Evolutionary conservation across 2,113 vertebrate species (phyloP).

Genomic region (Alouatta palliata): DNA sequence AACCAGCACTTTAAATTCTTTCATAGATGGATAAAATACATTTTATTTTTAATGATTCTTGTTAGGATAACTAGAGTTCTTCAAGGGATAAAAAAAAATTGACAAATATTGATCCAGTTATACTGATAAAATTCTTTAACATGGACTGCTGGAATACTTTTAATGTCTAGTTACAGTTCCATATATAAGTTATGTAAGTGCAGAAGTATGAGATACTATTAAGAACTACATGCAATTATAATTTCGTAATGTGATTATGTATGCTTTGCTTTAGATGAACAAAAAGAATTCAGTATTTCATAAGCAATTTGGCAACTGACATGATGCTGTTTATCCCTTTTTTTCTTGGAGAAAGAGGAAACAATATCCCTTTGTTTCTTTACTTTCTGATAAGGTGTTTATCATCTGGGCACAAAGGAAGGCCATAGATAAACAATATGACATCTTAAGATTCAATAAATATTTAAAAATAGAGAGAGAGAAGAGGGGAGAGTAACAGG

Average conservation of each 20-base stretch:
- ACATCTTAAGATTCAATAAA: not conserved
- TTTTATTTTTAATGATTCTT: not conserved
- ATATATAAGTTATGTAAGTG: not conserved
- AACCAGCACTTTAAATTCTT: not conserved
- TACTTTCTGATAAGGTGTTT: constrained; percentile 30
- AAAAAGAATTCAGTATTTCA: constrained; percentile 35
- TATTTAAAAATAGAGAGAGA: not conserved
- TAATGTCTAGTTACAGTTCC: not conserved
- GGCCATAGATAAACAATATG: not conserved
- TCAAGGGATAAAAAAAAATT: not conserved
- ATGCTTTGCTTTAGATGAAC: not conserved
- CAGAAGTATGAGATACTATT: not conserved
- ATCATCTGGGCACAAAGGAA: not conserved
- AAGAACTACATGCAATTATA: not conserved
- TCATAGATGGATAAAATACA: not conserved
- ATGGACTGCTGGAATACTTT: not conserved
- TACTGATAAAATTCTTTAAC: not conserved
- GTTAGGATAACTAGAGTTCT: not conserved
- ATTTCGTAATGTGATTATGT: not conserved
- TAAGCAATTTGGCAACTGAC: not conserved
- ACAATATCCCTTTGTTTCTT: not conserved
- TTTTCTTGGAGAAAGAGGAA: not conserved
- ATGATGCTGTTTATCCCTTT: not conserved
- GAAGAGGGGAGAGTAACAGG: no score
- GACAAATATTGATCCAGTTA: not conserved